Evolutionary conservation across 2,113 vertebrate species (phyloP), one percentile per base, ranked within the genome.

Genomic region (Pseudolaguvia tuberculata): DNA sequence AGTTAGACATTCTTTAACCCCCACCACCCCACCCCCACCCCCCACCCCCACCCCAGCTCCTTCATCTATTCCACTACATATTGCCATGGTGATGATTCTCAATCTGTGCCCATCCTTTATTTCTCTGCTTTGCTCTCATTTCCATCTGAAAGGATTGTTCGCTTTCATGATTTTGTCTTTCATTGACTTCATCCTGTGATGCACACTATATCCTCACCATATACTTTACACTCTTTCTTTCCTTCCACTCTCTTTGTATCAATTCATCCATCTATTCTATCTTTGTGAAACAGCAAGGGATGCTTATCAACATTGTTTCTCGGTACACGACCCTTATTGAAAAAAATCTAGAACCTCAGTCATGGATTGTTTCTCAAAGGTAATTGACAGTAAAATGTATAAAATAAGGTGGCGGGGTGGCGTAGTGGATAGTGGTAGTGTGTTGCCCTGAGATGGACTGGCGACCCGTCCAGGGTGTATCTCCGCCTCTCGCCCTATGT

Each of bases 71-170:
- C 53, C 67, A 21, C 56, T 77, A 67, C 58, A 20, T 70, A 82
- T 84, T 81, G 74, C 80, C 79, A 82, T 82, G 83, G 83, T 76
- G 78, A 84, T 70, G 62, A 79, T 58, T 73, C 74, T 61, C 66
- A 67, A 76, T 77, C 63, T 70, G 48, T 31, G 53, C 65, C 73
- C 53, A 72, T 66, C 74, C 77, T 80, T 79, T 61, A 77, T 79
- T 84, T 80, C 77, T 80, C 51, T 62, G 70, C 70, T 69, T 31
- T 53, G 73, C 73, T 69, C 79, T 82, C 63, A 84, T 84, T 84
- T 84, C 76, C 80, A 84, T 84, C 79, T 82, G 83, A 84, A 84
- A 82, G 83, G 73, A 79, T 77, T 73, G 65, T 76, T 82, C 65
- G 35, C 67, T 67, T 72, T 78, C 70, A 51, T 58, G 48, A 72